Evolutionary conservation across 2,797 vertebrate genomes (phyloP).

Genomic region (Pristis pectinata): DNA sequence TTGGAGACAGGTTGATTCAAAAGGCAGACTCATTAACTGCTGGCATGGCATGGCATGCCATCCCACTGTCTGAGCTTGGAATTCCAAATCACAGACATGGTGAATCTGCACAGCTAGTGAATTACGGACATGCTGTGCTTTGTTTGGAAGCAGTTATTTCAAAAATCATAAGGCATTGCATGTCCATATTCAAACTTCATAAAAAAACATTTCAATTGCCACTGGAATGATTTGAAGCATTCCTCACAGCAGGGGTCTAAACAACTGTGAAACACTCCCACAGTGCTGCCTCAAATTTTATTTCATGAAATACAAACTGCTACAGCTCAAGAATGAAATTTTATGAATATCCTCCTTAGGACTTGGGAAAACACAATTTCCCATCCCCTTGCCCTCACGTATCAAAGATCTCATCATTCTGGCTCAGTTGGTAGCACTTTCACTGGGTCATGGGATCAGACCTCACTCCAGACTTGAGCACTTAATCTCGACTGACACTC

Average conservation of each 20-base stretch:
- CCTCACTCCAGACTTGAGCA: conserved; percentile 20
- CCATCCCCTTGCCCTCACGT: neutral
- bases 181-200: too few species aligned
- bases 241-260: neutral
- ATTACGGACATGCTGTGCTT: neutral
- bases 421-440: conserved; percentile 20
- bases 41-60: neutral
- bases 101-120: neutral
- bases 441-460: conserved; percentile 3
- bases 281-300: neutral
- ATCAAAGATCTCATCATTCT: neutral
- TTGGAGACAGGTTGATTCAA: neutral
- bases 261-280: neutral
- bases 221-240: neutral
- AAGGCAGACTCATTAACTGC: neutral
- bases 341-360: neutral
- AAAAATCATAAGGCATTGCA: neutral
- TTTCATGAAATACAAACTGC: neutral
- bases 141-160: neutral
- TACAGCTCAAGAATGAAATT: neutral
- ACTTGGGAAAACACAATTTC: neutral
- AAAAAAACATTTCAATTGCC: too few species aligned
- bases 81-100: neutral
- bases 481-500: neutral
- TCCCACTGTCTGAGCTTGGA: neutral